These are phyloP conservation scores for Psilopsiagon aurifrons DNA, from an alignment of 2,113 vertebrate species.

Conservation along the genomic window DNA sequence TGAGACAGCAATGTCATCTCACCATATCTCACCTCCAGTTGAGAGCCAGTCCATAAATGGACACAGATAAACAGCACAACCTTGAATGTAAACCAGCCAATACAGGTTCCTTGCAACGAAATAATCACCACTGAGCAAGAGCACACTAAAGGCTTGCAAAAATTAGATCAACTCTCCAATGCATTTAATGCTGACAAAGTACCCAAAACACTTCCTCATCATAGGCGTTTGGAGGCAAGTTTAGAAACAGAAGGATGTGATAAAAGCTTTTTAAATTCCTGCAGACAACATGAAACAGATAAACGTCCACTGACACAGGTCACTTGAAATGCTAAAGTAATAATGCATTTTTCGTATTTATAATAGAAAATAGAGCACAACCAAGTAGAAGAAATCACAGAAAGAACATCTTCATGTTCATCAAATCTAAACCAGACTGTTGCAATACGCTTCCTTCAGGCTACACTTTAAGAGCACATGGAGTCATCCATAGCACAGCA, in stretches of 20 bases:
- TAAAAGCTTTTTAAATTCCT: not conserved
- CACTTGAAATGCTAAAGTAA: not conserved
- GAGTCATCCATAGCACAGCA: not conserved
- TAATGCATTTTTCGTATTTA: not conserved
- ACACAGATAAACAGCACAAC: not conserved
- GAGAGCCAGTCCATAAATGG: not conserved
- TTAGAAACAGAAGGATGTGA: not conserved
- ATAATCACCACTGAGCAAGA: not conserved
- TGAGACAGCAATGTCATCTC: not conserved
- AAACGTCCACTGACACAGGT: not conserved
- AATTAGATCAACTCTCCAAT: not conserved
- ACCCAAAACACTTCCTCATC: not conserved
- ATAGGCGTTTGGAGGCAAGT: not conserved
- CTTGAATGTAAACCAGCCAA: not conserved
- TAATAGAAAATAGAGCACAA: not conserved
- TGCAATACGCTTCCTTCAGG: conserved; percentile 17
- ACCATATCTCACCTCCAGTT: not conserved
- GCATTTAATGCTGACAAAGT: not conserved
- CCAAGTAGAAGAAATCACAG: not conserved
- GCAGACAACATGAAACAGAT: not conserved
- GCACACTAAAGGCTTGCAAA: not conserved
- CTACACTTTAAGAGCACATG: not conserved
- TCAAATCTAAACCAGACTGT: not conserved
- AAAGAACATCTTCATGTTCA: not conserved
- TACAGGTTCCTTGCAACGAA: not conserved